Evolutionary conservation across 2,888 invertebrate species (phyloP).

Genomic region (Ellobium chinense): DNA sequence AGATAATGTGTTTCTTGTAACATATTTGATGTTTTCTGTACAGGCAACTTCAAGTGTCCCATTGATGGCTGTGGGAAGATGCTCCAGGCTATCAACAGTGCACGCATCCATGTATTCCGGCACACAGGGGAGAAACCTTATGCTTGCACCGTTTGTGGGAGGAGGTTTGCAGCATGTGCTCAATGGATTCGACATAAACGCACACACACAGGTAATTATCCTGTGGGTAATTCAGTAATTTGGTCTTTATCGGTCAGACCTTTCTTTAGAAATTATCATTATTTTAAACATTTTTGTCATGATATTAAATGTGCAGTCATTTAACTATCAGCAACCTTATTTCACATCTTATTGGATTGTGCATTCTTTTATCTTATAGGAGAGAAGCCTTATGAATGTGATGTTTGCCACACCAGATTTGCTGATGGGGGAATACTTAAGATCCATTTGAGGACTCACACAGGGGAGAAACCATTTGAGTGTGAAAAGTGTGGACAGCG

Average conservation of each 20-base stretch:
- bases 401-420: conserved; percentile 15
- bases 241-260: too few relatives aligned
- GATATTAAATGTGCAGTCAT: too few relatives aligned
- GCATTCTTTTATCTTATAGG: background rate
- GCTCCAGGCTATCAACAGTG: conserved; percentile 19
- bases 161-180: conserved; percentile 1
- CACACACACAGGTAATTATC: background rate
- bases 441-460: conserved; percentile 20
- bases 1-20: too few relatives aligned
- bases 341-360: background rate
- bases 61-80: conserved; percentile 15
- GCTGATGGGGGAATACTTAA: background rate
- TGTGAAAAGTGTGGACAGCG: conserved; percentile 32
- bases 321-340: background rate
- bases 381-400: conserved; percentile 29
- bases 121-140: conserved; percentile 19
- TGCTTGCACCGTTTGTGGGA: conserved; percentile 13
- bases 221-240: too few relatives aligned
- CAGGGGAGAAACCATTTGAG: conserved; percentile 29
- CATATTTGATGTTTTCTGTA: background rate
- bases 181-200: background rate
- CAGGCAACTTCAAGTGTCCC: conserved; percentile 21
- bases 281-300: too few relatives aligned
- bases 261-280: too few relatives aligned
- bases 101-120: conserved; percentile 21